Conservation (phyloP, 1,140 invertebrate species). For the Drosophila repletoides region DNA sequence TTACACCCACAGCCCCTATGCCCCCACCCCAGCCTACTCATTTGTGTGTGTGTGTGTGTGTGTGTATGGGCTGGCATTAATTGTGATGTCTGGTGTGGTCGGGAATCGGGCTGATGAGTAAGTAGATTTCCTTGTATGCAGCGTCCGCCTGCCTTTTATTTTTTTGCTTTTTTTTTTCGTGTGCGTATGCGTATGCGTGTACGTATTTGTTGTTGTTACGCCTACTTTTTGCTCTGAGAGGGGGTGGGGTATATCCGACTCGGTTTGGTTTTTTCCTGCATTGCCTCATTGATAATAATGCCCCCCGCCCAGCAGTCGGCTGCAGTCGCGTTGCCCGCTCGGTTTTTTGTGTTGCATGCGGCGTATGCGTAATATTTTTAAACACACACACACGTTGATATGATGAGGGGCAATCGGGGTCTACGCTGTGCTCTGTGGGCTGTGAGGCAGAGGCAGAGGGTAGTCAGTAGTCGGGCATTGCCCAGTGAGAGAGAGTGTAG, state of each 20-base stretch:
- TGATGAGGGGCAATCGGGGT: conserved; percentile 1
- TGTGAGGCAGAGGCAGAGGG: neutral
- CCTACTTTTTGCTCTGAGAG: conserved; percentile 34
- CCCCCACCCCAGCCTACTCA: conserved; percentile 5
- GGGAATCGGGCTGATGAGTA: conserved; percentile 63
- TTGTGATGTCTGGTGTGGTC: conserved; percentile 71
- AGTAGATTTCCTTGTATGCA: conserved; percentile 78
- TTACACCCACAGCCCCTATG: neutral
- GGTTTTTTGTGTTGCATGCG: conserved; percentile 41
- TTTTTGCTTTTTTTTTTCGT: conserved; percentile 4
- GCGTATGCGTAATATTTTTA: conserved; percentile 77
- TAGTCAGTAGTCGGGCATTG: conserved; percentile 15
- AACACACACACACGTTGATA: conserved; percentile 44
- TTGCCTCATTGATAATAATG: conserved; percentile 78
- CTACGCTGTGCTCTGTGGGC: too few relatives aligned
- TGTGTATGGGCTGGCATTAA: conserved; percentile 64
- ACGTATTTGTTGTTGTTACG: conserved; percentile 3
- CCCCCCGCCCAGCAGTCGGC: conserved; percentile 53
- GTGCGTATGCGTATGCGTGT: too few relatives aligned
- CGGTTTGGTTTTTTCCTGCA: conserved; percentile 34
- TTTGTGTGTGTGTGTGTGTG: conserved; percentile 10
- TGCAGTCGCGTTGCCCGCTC: conserved; percentile 45
- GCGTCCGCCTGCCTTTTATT: conserved; percentile 13
- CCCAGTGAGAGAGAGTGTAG: conserved; percentile 61
- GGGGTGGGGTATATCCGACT: conserved; percentile 2